These are phyloP conservation scores for Criorhina ranunculi DNA, from an alignment of 2,888 invertebrate species.

Conservation along the genomic window DNA sequence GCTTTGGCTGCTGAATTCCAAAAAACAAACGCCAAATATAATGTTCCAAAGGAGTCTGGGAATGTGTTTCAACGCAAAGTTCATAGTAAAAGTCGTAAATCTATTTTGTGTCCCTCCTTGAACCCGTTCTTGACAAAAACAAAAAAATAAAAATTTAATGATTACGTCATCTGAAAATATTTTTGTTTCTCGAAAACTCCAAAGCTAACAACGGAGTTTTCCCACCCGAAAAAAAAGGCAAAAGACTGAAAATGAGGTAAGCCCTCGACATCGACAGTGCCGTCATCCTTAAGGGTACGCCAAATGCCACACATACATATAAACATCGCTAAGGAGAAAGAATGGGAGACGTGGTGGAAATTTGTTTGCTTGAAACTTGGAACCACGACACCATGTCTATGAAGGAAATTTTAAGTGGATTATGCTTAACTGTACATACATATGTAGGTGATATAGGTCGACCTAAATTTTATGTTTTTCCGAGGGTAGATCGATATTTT, in stretches of 20 bases:
- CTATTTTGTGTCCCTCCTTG: background rate
- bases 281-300: conserved; percentile 34
- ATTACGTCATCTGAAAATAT: conserved; percentile 18
- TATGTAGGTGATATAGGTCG: conserved; percentile 20
- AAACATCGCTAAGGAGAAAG: background rate
- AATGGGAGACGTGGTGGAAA: conserved; percentile 2
- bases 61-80: background rate
- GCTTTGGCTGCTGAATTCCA: background rate
- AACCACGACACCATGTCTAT: conserved; percentile 29
- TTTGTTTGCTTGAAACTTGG: background rate
- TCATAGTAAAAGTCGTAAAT: conserved; percentile 4
- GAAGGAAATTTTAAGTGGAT: conserved; percentile 22
- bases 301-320: background rate
- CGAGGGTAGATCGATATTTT: conserved; percentile 22
- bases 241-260: conserved; percentile 30
- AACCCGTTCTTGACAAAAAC: background rate
- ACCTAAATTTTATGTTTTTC: conserved; percentile 15
- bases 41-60: background rate
- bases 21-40: background rate
- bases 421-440: conserved; percentile 6
- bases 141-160: background rate
- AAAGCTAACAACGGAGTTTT: conserved; percentile 16
- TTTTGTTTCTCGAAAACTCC: conserved; percentile 1
- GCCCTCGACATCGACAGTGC: conserved; percentile 11
- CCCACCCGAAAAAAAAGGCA: background rate